Conservation (phyloP, 1,140 invertebrate species). For the Phortica variegata region DNA sequence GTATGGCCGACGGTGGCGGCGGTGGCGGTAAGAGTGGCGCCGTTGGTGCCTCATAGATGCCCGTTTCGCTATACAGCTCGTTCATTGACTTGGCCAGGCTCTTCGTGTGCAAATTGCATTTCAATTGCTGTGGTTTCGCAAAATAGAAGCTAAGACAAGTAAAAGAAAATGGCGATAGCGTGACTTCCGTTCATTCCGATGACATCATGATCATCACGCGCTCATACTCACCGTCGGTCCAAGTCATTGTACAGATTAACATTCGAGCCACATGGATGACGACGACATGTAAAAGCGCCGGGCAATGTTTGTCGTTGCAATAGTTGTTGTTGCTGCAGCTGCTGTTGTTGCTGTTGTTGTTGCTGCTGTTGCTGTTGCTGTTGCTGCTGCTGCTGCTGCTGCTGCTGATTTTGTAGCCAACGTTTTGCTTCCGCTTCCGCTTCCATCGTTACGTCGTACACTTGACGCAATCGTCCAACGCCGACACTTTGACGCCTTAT, state of each 20-base stretch:
- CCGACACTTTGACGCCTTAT: not conserved
- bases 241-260: constrained; percentile 36
- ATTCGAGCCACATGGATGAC: constrained; percentile 32
- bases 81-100: constrained; percentile 54
- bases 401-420: not conserved
- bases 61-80: constrained; percentile 41
- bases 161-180: not conserved
- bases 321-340: constrained; percentile 4
- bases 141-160: constrained; percentile 41
- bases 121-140: constrained; percentile 41
- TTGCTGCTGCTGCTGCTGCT: not conserved
- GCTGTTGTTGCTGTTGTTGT: constrained; percentile 8
- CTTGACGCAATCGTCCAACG: too few species aligned
- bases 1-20: constrained; percentile 6
- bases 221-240: constrained; percentile 26
- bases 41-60: constrained; percentile 1
- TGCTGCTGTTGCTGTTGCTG: not conserved
- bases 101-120: constrained; percentile 47
- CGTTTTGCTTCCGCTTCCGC: too few species aligned
- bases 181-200: not conserved
- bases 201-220: not conserved
- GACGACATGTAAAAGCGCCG: constrained; percentile 29
- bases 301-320: constrained; percentile 26
- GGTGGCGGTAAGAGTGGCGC: not conserved
- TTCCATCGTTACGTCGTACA: too few species aligned